Evolutionary conservation across 2,888 invertebrate species (phyloP).

Genomic region (Drosophila mulleri): DNA sequence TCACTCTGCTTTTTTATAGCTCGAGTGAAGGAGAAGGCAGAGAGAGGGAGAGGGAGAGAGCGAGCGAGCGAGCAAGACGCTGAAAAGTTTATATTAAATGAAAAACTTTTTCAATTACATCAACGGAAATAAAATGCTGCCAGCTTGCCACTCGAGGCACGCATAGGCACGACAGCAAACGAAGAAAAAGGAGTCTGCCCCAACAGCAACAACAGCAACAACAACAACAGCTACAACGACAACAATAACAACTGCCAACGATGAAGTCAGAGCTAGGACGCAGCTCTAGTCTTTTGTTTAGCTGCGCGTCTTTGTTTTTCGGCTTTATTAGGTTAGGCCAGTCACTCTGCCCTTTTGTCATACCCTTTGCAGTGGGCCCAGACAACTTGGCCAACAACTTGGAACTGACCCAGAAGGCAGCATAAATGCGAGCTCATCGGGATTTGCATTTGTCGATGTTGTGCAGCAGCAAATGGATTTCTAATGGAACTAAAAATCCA

Average conservation of each 20-base stretch:
- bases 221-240: conserved; percentile 26
- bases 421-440: neutral
- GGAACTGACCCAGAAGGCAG: neutral
- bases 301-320: conserved; percentile 71
- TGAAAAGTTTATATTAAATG: conserved; percentile 82
- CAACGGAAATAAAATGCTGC: conserved; percentile 81
- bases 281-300: conserved; percentile 58
- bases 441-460: conserved; percentile 1
- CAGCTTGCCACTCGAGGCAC: conserved; percentile 75
- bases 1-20: conserved; percentile 42
- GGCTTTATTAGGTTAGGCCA: conserved; percentile 76
- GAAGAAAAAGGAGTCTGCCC: conserved; percentile 14
- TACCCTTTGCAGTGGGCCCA: conserved; percentile 35
- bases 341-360: conserved; percentile 39
- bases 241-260: conserved; percentile 47
- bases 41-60: conserved; percentile 25
- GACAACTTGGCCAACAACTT: conserved; percentile 25
- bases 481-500: conserved; percentile 1
- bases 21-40: conserved; percentile 12
- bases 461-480: neutral
- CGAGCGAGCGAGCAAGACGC: conserved; percentile 53
- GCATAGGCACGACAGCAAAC: conserved; percentile 43
- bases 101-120: conserved; percentile 83
- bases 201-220: neutral
- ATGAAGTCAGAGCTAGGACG: conserved; percentile 31